A percentile compares a stretch with the other conserved stretches of the same genome.
Conservation (phyloP, 1,140 invertebrate species). For the Hyles euphorbiae region DNA sequence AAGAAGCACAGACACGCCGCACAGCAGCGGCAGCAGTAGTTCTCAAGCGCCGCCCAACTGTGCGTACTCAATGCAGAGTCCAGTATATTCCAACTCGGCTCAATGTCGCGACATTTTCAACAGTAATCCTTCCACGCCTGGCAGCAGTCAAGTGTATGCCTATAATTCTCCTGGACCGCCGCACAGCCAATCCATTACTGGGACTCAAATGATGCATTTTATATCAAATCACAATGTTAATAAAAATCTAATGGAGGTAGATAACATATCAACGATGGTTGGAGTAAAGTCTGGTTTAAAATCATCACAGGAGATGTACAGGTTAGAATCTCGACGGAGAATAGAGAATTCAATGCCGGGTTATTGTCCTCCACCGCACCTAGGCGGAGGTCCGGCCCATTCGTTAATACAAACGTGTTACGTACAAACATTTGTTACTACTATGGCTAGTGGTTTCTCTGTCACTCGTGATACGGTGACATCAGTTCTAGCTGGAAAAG, state of each 20-base stretch:
- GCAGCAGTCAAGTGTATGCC: slow-evolving; percentile 49
- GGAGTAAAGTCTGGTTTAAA: slow-evolving; percentile 56
- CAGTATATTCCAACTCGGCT: slow-evolving; percentile 59
- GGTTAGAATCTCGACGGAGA: slow-evolving; percentile 42
- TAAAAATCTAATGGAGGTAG: slow-evolving; percentile 70
- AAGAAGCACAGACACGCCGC: slow-evolving; percentile 65
- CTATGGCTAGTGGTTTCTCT: slow-evolving; percentile 85
- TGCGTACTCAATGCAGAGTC: slow-evolving; percentile 61
- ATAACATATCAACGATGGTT: slow-evolving; percentile 68
- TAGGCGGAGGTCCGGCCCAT: slow-evolving; percentile 56
- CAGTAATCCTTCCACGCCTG: slow-evolving; percentile 63
- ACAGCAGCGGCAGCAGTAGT: slow-evolving; percentile 55
- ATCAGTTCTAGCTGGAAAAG: slow-evolving; percentile 83
- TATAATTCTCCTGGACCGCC: slow-evolving; percentile 65
- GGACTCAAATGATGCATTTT: slow-evolving; percentile 68
- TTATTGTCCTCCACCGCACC: slow-evolving; percentile 67
- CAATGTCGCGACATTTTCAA: slow-evolving; percentile 57
- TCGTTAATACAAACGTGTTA: slow-evolving; percentile 60
- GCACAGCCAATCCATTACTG: slow-evolving; percentile 40
- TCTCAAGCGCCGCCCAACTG: slow-evolving; percentile 58
- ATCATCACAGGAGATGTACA: slow-evolving; percentile 43
- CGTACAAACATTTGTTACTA: slow-evolving; percentile 77
- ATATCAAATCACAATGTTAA: slow-evolving; percentile 70
- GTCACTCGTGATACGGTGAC: slow-evolving; percentile 85
- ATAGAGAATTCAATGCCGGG: slow-evolving; percentile 64